Evolutionary conservation across 2,113 vertebrate genomes (phyloP), one percentile per base, ranked within the genome.

Genomic region (Hemibagrus wyckioides): DNA sequence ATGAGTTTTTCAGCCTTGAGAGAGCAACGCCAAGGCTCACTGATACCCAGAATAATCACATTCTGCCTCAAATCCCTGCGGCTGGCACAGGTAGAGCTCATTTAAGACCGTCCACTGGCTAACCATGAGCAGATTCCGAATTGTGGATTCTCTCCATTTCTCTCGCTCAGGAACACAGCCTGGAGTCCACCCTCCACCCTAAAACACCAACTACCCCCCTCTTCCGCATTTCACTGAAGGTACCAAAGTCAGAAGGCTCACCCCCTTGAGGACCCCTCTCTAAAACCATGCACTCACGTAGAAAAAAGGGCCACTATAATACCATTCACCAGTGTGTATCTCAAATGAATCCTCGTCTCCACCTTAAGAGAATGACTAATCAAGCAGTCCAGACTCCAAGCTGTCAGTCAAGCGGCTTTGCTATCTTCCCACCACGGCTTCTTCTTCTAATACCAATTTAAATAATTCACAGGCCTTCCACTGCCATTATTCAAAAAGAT

Each of bases 401-500:
- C 96, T 97, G 98, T 97, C 98, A 98, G 95, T 99, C 97, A 99
- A 96, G 96, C 91, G 73, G 85, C 92, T 92, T 94, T 85, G 92
- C 96, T 96, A 97, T 99, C 96, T 96, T 95, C 95, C 94, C 91
- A 94, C 92, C 94, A 97, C 96, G 95, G 92, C 93, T 94, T 94
- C 97, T 96, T 97, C 96, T 97, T 98, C 97, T 98, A 99, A 99
- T 97, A 99, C 97, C 98, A 99, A 99, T 99, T 99, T 99, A 99
- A 99, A 99, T 99, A 96, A 97, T 97, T 98, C 97, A 97, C 97
- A 96, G 96, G 97, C 97, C 98, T 94, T 98, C 97, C 96, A 97
- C 97, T 97, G 97, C 97, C 97, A 97, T 99, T 99, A 99, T 99
- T 99, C 97, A 99, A 99, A 95, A 99, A 99, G 98, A 99, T 99